phyloP scores from a whole-genome alignment of 2,888 invertebrate genomes.

The Plagodis dolabraria region DNA sequence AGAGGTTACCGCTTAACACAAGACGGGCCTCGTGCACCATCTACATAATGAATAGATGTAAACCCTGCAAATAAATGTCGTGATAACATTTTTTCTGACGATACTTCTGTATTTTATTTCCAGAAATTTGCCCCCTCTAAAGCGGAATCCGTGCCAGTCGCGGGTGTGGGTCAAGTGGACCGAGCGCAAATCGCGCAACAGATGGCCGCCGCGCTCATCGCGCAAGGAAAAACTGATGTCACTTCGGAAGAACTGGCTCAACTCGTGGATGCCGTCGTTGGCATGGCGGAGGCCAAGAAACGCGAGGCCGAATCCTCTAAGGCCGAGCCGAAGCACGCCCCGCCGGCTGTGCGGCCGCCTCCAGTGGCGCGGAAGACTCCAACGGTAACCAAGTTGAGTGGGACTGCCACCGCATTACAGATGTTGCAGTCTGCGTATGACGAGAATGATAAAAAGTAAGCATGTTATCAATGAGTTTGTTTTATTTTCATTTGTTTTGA shows the following conservation, averaged over 20 bases:
- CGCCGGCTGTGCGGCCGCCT: conserved; percentile 7
- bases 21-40: no score
- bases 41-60: no score
- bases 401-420: conserved; percentile 73
- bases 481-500: background rate
- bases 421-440: conserved; percentile 77
- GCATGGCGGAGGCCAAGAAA: conserved; percentile 78
- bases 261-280: conserved; percentile 90
- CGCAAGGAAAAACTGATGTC: conserved; percentile 92
- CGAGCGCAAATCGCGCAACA: conserved; percentile 92
- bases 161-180: conserved; percentile 90
- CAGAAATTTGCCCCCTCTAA: conserved; percentile 25
- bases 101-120: background rate
- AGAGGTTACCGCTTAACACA: no score
- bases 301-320: conserved; percentile 58
- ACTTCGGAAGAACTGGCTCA: conserved; percentile 91
- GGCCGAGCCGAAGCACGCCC: conserved; percentile 20
- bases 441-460: conserved; percentile 69
- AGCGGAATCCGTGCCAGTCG: conserved; percentile 86
- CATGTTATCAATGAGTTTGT: background rate
- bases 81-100: no score
- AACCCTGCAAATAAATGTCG: no score
- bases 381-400: conserved; percentile 28
- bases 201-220: conserved; percentile 91
- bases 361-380: no score